These are phyloP conservation scores for Erebia ligea DNA, from an alignment of 2,888 invertebrate species.

Conservation along the genomic window DNA sequence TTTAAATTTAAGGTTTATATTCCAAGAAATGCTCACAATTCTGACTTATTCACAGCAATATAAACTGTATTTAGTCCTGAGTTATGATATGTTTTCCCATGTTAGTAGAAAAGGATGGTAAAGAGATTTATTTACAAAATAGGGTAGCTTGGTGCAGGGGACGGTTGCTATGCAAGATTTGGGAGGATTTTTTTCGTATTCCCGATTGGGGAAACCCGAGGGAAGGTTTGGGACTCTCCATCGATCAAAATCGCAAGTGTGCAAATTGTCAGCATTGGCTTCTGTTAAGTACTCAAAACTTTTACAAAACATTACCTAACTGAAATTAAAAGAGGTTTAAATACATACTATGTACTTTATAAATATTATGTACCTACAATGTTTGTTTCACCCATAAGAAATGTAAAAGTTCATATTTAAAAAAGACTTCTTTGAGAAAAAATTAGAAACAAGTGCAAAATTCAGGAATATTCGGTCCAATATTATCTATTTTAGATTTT, in stretches of 20 bases:
- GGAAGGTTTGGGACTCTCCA: constrained; percentile 14
- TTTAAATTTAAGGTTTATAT: not conserved
- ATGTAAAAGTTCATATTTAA: no score
- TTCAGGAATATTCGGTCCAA: no score
- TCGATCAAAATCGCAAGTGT: constrained; percentile 17
- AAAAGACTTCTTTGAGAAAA: no score
- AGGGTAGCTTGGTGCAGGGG: constrained; percentile 46
- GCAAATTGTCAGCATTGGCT: constrained; percentile 16
- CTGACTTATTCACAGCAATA: constrained; percentile 19
- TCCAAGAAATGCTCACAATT: not conserved
- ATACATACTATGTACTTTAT: no score
- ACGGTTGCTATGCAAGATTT: constrained; percentile 60
- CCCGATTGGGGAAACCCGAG: constrained; percentile 25
- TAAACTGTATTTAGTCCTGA: not conserved
- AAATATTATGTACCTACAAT: no score
- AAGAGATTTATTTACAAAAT: constrained; percentile 15
- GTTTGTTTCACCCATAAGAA: no score
- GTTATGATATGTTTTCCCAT: constrained; percentile 41
- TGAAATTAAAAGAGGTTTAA: no score
- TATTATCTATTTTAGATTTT: no score
- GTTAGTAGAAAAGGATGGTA: not conserved
- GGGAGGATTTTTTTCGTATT: constrained; percentile 26
- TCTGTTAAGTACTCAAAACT: not conserved
- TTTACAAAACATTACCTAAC: no score
- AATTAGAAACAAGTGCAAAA: no score